phyloP scores from a whole-genome alignment of 37 sponge, comb jelly and placozoan species.

The Trichoplax adhaerens region DNA sequence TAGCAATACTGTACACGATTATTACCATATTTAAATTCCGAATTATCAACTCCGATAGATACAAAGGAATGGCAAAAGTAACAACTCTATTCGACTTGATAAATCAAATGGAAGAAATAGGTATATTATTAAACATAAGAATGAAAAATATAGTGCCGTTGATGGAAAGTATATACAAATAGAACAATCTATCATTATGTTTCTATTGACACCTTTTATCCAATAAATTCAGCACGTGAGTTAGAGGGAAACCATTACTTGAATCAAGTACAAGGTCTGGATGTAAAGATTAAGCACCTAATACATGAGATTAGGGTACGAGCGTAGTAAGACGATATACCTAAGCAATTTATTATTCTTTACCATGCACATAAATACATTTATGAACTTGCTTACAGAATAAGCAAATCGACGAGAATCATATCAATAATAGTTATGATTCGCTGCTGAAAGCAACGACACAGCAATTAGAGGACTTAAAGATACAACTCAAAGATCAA shows the following conservation, averaged over 20 bases:
- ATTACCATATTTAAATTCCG: too few species aligned
- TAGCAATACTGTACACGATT: not conserved
- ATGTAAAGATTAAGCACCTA: slow-evolving; percentile 18
- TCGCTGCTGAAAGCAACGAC: too few species aligned
- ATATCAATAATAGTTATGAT: too few species aligned
- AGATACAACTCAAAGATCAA: slow-evolving; percentile 27
- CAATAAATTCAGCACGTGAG: not conserved
- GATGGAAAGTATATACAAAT: too few species aligned
- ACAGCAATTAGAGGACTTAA: slow-evolving; percentile 22
- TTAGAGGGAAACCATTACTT: slow-evolving; percentile 27
- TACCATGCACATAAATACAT: too few species aligned
- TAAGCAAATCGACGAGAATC: not conserved
- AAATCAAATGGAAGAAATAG: slow-evolving; percentile 15
- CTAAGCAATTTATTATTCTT: too few species aligned
- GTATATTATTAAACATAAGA: too few species aligned
- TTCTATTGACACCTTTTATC: too few species aligned
- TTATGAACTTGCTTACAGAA: slow-evolving; percentile 6
- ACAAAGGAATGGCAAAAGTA: slow-evolving; percentile 12
- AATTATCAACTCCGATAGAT: slow-evolving; percentile 10
- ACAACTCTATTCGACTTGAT: slow-evolving; percentile 6
- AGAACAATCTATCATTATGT: too few species aligned
- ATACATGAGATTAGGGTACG: slow-evolving; percentile 26
- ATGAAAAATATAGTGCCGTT: too few species aligned
- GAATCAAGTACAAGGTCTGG: slow-evolving; percentile 13
- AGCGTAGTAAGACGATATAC: not conserved